These are phyloP conservation scores for Drosophila paracracens DNA, from an alignment of 2,888 invertebrate species.

Conservation along the genomic window DNA sequence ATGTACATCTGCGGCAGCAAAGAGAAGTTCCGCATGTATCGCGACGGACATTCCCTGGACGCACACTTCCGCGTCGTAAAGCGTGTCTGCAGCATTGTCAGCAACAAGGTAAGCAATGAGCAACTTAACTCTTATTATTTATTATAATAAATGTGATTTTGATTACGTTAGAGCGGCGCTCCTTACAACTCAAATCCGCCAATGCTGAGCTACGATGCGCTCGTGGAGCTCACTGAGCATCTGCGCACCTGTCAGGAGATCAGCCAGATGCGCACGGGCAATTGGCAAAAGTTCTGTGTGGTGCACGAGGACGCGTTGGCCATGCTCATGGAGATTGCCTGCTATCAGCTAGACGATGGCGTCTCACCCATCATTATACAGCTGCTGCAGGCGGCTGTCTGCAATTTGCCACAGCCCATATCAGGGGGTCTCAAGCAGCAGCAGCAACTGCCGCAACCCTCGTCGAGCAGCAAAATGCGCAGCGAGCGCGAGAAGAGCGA, in stretches of 20 bases:
- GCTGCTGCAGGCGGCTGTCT: slow-evolving; percentile 95
- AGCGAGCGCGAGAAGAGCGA: slow-evolving; percentile 89
- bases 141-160: not conserved
- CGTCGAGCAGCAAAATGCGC: slow-evolving; percentile 83
- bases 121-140: not conserved
- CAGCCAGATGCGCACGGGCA: slow-evolving; percentile 94
- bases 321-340: slow-evolving; percentile 93
- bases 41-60: slow-evolving; percentile 96
- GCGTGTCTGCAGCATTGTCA: slow-evolving; percentile 83
- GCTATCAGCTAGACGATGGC: slow-evolving; percentile 93
- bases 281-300: slow-evolving; percentile 96
- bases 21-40: slow-evolving; percentile 96
- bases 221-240: slow-evolving; percentile 97
- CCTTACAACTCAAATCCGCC: slow-evolving; percentile 80
- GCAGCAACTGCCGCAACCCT: slow-evolving; percentile 37
- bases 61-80: slow-evolving; percentile 92
- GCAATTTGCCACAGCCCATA: slow-evolving; percentile 84
- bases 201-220: slow-evolving; percentile 92
- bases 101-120: slow-evolving; percentile 75
- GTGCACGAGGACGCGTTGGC: slow-evolving; percentile 90
- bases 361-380: slow-evolving; percentile 96
- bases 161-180: slow-evolving; percentile 56
- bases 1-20: slow-evolving; percentile 97
- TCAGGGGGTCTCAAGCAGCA: slow-evolving; percentile 53
- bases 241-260: slow-evolving; percentile 97